These are phyloP conservation scores for Melanotaenia duboulayi DNA, from an alignment of 2,113 vertebrate genomes.

Conservation along the genomic window DNA sequence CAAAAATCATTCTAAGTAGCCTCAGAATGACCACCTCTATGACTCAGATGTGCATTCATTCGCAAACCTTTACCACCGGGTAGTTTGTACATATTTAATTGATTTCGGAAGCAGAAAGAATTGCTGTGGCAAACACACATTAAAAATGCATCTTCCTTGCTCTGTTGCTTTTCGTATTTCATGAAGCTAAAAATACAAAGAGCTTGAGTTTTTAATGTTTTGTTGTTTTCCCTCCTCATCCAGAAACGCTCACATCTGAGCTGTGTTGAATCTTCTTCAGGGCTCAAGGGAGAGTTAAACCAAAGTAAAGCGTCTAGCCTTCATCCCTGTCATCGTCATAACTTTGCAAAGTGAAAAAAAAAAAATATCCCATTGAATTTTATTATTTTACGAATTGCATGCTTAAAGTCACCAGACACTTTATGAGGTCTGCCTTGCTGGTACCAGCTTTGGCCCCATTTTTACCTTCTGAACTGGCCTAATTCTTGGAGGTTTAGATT, in stretches of 20 bases:
- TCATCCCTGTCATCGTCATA: background rate
- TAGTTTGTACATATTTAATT: conserved; percentile 12
- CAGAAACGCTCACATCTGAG: background rate
- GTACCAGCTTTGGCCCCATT: too few relatives aligned
- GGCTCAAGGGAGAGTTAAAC: background rate
- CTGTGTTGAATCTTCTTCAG: background rate
- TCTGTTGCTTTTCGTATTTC: background rate
- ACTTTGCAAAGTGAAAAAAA: background rate
- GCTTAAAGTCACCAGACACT: too few relatives aligned
- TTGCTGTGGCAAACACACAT: background rate
- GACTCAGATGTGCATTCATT: background rate
- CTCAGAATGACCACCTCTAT: background rate
- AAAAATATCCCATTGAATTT: too few relatives aligned
- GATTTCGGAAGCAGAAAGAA: background rate
- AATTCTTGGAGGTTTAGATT: too few relatives aligned
- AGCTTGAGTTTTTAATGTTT: background rate
- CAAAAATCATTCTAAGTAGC: background rate
- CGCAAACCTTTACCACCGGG: background rate
- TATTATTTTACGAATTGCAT: too few relatives aligned
- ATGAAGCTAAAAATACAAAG: conserved; percentile 7
- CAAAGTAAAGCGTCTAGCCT: background rate
- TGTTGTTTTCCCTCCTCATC: background rate
- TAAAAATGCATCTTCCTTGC: conserved; percentile 2
- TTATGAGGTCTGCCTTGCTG: too few relatives aligned
- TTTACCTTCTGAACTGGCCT: too few relatives aligned